phyloP scores from a whole-genome alignment of 2,113 vertebrate genomes.

The Tragelaphus buxtoni region DNA sequence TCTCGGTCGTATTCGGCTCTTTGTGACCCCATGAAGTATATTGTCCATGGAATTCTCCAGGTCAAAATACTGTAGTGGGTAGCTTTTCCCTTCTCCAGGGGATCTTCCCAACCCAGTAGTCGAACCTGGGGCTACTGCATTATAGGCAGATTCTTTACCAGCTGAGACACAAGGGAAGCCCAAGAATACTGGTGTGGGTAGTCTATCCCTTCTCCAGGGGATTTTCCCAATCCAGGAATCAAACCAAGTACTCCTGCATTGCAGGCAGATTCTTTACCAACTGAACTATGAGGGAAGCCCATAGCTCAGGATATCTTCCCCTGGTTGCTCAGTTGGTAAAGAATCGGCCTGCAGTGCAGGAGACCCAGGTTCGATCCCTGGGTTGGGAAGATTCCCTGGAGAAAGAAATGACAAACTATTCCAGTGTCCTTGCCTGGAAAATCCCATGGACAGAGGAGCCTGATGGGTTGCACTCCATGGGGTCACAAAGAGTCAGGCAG shows the following conservation, averaged over 20 bases:
- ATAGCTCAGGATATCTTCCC: neutral
- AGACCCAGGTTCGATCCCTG: neutral
- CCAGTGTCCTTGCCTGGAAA: neutral
- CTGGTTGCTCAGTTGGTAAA: neutral
- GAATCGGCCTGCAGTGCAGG: neutral
- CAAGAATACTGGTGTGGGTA: neutral
- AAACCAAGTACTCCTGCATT: neutral
- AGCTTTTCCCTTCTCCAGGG: neutral
- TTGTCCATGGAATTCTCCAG: neutral
- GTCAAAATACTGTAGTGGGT: neutral
- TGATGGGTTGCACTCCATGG: neutral
- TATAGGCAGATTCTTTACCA: neutral
- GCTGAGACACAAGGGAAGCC: neutral
- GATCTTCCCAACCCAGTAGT: neutral
- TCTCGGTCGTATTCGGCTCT: rapidly evolving
- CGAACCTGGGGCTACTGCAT: neutral
- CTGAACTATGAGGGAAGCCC: neutral
- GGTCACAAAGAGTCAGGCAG: neutral
- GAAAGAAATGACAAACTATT: neutral
- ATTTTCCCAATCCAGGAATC: neutral
- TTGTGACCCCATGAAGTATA: neutral
- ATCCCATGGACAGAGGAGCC: neutral
- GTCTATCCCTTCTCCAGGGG: neutral
- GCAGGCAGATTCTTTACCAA: neutral
- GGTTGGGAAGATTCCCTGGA: neutral